A percentile compares a stretch with the other conserved stretches of the same genome.
phyloP scores from a whole-genome alignment of 2,113 vertebrate genomes.

The Chunga burmeisteri region DNA sequence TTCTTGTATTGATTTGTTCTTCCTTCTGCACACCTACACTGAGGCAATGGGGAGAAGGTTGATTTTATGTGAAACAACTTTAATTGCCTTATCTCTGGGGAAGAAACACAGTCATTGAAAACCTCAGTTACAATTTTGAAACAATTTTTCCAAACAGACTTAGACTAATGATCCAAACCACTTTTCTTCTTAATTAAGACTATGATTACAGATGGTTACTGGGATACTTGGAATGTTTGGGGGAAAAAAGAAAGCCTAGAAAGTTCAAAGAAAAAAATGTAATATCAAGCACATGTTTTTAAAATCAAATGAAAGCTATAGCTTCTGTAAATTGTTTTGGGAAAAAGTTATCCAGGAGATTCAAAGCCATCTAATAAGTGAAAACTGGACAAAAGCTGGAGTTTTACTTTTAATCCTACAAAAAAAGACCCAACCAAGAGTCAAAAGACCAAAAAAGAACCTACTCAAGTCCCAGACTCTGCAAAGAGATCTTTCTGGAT shows the following conservation, averaged over 20 bases:
- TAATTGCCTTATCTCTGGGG: constrained; percentile 71
- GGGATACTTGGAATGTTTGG: not conserved
- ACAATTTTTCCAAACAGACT: constrained; percentile 39
- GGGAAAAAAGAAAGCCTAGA: not conserved
- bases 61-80: constrained; percentile 67
- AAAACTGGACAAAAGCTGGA: not conserved
- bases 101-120: constrained; percentile 65
- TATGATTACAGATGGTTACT: not conserved
- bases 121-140: constrained; percentile 51
- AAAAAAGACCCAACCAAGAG: not conserved
- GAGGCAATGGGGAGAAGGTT: constrained; percentile 46
- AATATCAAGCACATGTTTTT: not conserved
- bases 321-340: not conserved
- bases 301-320: not conserved
- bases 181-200: constrained; percentile 44
- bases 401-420: not conserved
- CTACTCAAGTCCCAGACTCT: not conserved
- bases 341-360: not conserved
- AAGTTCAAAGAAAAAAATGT: not conserved
- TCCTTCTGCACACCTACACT: constrained; percentile 32
- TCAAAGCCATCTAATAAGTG: not conserved
- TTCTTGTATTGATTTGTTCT: constrained; percentile 65
- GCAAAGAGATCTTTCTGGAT: not conserved
- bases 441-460: not conserved
- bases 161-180: constrained; percentile 8